Conservation (phyloP, 30 jellyfish, hydroid and myxozoan species). For the Nemopilema nomurai region DNA sequence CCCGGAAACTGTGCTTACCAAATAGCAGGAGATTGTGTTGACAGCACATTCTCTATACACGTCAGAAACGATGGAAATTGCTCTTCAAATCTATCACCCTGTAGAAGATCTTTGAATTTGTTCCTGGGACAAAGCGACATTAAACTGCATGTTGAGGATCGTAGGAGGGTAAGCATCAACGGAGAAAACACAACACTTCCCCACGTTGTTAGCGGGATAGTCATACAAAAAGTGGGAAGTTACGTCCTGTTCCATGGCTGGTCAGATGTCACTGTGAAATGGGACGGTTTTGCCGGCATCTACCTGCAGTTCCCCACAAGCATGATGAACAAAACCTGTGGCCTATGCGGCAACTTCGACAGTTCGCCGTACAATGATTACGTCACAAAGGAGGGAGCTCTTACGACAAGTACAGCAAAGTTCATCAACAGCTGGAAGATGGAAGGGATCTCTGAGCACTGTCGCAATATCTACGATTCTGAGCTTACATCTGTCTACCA, state of each 20-base stretch:
- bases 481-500: constrained; percentile 18
- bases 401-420: constrained; percentile 20
- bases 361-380: constrained; percentile 66
- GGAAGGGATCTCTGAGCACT: constrained; percentile 57
- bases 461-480: constrained; percentile 41
- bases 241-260: constrained; percentile 66
- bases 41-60: constrained; percentile 79
- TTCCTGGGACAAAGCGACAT: constrained; percentile 54
- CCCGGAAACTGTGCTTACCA: constrained; percentile 84
- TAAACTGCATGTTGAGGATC: constrained; percentile 31
- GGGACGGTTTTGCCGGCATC: constrained; percentile 83
- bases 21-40: constrained; percentile 83
- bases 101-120: constrained; percentile 62
- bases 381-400: constrained; percentile 26
- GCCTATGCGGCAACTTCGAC: constrained; percentile 86
- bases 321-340: constrained; percentile 81
- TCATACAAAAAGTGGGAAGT: constrained; percentile 64
- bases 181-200: constrained; percentile 59
- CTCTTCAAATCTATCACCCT: constrained; percentile 29
- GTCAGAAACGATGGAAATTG: constrained; percentile 44
- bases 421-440: constrained; percentile 82
- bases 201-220: constrained; percentile 16
- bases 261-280: constrained; percentile 60
- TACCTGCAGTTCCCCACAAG: constrained; percentile 56
- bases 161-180: constrained; percentile 49